A percentile compares a stretch with the other conserved stretches of the same genome.
phyloP scores from a whole-genome alignment of 2,797 vertebrate genomes.

The Euthynnus affinis region DNA sequence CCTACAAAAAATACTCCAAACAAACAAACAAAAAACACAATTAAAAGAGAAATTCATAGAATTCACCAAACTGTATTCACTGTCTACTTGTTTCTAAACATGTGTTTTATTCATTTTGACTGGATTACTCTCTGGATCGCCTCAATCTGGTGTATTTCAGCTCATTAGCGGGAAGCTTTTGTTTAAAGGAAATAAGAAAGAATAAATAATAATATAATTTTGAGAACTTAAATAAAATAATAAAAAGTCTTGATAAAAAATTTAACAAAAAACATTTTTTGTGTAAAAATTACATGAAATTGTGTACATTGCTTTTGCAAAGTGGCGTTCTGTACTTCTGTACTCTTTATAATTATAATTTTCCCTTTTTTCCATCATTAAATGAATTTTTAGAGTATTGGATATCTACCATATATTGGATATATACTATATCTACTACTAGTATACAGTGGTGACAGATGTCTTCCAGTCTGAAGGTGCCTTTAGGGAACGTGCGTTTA shows the following conservation, averaged over 20 bases:
- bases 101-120: neutral
- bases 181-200: neutral
- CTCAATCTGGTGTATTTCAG: neutral
- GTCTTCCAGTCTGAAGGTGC: neutral
- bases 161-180: neutral
- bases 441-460: neutral
- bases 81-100: neutral
- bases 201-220: neutral
- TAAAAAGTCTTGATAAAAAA: neutral
- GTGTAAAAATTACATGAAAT: too few species aligned
- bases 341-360: neutral
- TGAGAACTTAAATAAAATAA: neutral
- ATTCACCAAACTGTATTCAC: neutral
- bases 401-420: neutral
- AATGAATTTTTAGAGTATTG: neutral
- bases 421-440: neutral
- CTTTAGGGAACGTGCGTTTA: neutral
- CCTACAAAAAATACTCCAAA: neutral
- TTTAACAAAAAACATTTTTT: too few species aligned
- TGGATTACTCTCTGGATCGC: neutral
- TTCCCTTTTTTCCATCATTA: neutral
- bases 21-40: neutral
- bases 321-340: neutral
- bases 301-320: too few species aligned
- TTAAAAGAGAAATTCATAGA: neutral